phyloP scores from a whole-genome alignment of 2,888 invertebrate species.

The Globia sparganii region DNA sequence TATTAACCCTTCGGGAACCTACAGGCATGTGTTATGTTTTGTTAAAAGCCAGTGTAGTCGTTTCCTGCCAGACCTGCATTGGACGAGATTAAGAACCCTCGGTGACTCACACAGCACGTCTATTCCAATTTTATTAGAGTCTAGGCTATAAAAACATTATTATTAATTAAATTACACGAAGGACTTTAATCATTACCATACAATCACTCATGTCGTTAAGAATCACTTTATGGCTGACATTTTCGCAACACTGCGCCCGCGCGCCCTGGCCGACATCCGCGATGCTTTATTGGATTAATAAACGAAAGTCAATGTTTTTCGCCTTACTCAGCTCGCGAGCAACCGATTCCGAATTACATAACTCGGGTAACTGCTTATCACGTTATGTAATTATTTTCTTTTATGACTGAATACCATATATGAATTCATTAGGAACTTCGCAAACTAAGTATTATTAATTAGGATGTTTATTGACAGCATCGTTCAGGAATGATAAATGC shows the following conservation, averaged over 20 bases:
- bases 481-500: not conserved
- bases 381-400: constrained; percentile 42
- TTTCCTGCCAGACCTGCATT: not conserved
- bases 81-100: not conserved
- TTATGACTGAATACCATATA: not conserved
- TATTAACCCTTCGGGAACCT: not conserved
- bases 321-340: constrained; percentile 15
- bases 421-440: constrained; percentile 7
- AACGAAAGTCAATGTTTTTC: constrained; percentile 44
- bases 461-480: not conserved
- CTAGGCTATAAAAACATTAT: not conserved
- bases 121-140: not conserved
- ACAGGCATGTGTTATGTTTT: not conserved
- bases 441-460: not conserved
- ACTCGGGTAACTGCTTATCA: constrained; percentile 16
- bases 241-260: constrained; percentile 28
- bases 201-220: constrained; percentile 30
- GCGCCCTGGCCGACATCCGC: constrained; percentile 49
- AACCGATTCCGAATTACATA: constrained; percentile 42
- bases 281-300: constrained; percentile 57
- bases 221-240: constrained; percentile 27
- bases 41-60: not conserved
- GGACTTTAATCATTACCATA: constrained; percentile 31
- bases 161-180: not conserved
- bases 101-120: not conserved